Base-by-base conservation (phyloP, 1,140 invertebrate species). In the Lepidostoma basale region DNA sequence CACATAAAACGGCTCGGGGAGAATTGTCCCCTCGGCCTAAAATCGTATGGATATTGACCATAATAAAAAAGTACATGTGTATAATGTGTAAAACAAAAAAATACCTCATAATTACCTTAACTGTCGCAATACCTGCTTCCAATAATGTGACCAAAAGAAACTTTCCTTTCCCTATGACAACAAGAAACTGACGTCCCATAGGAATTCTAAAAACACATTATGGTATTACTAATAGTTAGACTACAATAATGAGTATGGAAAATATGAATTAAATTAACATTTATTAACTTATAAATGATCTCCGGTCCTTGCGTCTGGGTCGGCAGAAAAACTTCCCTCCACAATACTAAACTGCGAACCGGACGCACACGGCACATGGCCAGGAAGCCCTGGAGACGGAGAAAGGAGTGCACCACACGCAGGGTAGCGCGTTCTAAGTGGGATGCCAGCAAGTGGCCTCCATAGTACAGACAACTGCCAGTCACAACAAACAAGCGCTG, bases 401-500 rank as follows among this genome's bases (percentile, higher is more conserved):
- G 83, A 78, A 87, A 92, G 4, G 86, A 84, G 76, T 91, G 85
- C 3, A 93, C 84, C 75, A 91, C 88, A 18, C 88, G 83, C 26
- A 90, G 81, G 77, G 92, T 89, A 62, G 88, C 85, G 54, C 88
- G 82, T 60, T 87, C 84, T 56, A 93, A 81, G 80, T 93, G 90
- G 10, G 89, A 90, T 64, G 87, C 87, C 25, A 93, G 74, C 40
- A 92, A 78, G 76, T 90, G 91, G 16, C 85, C 86, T 70, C 88
- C 86, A 71, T 90, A 90, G 76, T 89, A 92, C 30, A 92, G 74
- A 67, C 89, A 90, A 18, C 88, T 87, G 6, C 91, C 91, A 56
- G 91, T 81, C 36, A 93, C 88, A 12, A 89, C 91, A 74, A 91
- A 92, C 14, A 92, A 78, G 40, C 90, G 80, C 83, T 92, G 90